These are phyloP conservation scores for Manis javanica DNA, from an alignment of 2,797 vertebrate genomes.

Conservation along the genomic window DNA sequence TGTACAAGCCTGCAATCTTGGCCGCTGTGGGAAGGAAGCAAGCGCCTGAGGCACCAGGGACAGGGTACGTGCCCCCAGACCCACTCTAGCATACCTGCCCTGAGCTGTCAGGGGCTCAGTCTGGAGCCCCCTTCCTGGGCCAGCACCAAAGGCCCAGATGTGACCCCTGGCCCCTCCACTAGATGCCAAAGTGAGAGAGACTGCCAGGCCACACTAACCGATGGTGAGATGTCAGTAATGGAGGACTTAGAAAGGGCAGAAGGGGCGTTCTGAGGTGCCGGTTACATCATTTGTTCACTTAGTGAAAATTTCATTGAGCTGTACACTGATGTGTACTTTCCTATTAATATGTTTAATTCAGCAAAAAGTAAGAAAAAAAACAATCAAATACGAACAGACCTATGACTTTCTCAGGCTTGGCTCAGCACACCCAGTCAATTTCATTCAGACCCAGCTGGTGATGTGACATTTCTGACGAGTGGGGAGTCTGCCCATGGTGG, in stretches of 20 bases:
- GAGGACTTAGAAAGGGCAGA: not conserved
- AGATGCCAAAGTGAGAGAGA: not conserved
- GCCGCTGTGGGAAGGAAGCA: slow-evolving; percentile 87
- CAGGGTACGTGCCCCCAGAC: not conserved
- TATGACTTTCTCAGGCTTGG: not conserved
- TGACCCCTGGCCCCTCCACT: not conserved
- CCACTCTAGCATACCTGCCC: not conserved
- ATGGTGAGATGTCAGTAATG: rapidly evolving
- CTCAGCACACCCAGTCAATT: not conserved
- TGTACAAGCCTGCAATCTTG: slow-evolving; percentile 94
- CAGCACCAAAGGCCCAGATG: not conserved
- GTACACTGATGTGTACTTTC: rapidly evolving
- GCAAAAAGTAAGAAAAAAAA: not conserved
- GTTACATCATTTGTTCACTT: not conserved
- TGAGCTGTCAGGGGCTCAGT: not conserved
- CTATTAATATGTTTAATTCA: not conserved
- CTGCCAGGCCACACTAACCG: not conserved
- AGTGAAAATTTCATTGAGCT: not conserved
- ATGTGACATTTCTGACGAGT: rapidly evolving
- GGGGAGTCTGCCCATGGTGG: not conserved
- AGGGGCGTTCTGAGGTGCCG: not conserved
- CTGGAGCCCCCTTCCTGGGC: not conserved
- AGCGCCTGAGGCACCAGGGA: not conserved
- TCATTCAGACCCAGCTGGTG: not conserved
- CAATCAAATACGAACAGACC: not conserved